These are phyloP conservation scores for Phasianus colchicus DNA, from an alignment of 2,113 vertebrate species.

Conservation along the genomic window DNA sequence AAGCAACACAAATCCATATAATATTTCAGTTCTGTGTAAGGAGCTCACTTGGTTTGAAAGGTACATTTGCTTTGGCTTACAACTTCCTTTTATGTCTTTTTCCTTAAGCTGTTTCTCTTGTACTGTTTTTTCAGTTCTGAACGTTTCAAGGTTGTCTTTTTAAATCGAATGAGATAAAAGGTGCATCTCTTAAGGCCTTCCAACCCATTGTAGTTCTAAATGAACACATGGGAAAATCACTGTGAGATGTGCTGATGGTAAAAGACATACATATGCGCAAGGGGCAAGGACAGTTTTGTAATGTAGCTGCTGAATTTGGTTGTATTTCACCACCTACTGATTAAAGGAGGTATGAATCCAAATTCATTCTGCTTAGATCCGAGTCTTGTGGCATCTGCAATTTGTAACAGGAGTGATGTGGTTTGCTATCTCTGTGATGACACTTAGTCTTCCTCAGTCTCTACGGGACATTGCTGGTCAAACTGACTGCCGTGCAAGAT, in stretches of 20 bases:
- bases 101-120: neutral
- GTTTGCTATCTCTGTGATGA: conserved; percentile 27
- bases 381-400: conserved; percentile 1
- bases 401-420: conserved; percentile 3
- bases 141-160: neutral
- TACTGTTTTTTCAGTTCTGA: neutral
- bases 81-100: neutral
- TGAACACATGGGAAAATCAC: neutral
- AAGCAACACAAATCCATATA: conserved; percentile 14
- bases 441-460: neutral
- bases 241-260: neutral
- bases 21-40: conserved; percentile 9
- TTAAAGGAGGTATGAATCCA: conserved; percentile 15
- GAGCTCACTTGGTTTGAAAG: conserved; percentile 28
- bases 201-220: neutral
- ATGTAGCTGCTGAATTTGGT: neutral
- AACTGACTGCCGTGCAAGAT: neutral
- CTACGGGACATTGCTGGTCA: neutral
- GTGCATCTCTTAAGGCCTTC: neutral
- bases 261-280: neutral
- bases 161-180: neutral
- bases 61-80: neutral
- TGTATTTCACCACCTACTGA: neutral
- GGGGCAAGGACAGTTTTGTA: neutral
- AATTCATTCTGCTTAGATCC: neutral